These are phyloP conservation scores for Paralvinella palmiformis DNA, from an alignment of 1,140 invertebrate species.

Conservation along the genomic window DNA sequence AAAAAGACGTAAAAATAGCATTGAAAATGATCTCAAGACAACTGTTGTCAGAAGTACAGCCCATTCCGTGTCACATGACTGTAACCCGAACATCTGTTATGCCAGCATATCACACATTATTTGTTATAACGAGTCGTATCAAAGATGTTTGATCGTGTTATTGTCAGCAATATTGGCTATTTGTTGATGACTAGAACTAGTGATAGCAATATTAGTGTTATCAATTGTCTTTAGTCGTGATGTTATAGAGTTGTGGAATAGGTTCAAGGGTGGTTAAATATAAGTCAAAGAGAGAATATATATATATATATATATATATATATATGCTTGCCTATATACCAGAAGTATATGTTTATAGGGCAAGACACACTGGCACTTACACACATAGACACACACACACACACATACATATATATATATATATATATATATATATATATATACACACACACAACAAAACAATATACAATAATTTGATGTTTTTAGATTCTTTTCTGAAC, in stretches of 20 bases:
- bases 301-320: not conserved
- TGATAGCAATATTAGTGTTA: not conserved
- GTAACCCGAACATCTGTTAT: not conserved
- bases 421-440: not conserved
- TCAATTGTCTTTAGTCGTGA: not conserved
- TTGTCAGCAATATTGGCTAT: not conserved
- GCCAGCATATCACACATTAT: not conserved
- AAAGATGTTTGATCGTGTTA: not conserved
- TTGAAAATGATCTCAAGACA: not conserved
- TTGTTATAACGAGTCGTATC: not conserved
- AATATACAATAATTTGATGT: too few relatives aligned
- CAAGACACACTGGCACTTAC: not conserved
- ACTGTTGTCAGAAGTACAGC: not conserved
- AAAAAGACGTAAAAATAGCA: constrained; percentile 11
- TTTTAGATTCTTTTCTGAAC: too few relatives aligned
- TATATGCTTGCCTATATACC: not conserved
- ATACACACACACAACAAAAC: constrained; percentile 2
- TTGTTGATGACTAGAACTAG: not conserved
- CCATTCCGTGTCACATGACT: not conserved
- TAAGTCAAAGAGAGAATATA: not conserved
- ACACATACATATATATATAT: not conserved
- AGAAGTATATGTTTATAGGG: not conserved
- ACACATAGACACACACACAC: not conserved
- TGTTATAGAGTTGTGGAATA: too few relatives aligned
- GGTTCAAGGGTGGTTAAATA: not conserved